Evolutionary conservation across 1,140 invertebrate genomes (phyloP).

Genomic region (Camponotus vicinus): DNA sequence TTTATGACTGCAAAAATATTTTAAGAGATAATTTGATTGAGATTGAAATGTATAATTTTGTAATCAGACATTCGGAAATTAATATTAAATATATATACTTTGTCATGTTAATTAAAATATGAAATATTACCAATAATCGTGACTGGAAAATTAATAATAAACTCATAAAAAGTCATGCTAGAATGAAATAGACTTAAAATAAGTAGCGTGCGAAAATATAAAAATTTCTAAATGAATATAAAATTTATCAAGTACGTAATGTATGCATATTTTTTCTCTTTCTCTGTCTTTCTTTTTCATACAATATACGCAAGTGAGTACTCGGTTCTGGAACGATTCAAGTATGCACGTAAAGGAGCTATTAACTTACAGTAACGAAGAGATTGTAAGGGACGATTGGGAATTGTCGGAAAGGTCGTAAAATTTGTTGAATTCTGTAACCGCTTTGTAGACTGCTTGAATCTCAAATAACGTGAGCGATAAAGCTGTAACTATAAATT

Average conservation of each 20-base stretch:
- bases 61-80: slow-evolving; percentile 8
- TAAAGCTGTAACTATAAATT: slow-evolving; percentile 45
- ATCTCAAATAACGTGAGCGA: slow-evolving; percentile 38
- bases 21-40: not conserved
- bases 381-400: slow-evolving; percentile 28
- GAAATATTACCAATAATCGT: not conserved
- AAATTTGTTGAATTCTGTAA: slow-evolving; percentile 42
- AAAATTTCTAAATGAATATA: not conserved
- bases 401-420: slow-evolving; percentile 15
- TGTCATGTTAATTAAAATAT: not conserved
- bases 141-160: not conserved
- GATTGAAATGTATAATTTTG: not conserved
- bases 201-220: not conserved
- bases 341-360: slow-evolving; percentile 26
- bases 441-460: slow-evolving; percentile 39
- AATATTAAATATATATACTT: slow-evolving; percentile 32
- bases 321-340: not conserved
- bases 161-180: not conserved
- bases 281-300: no score
- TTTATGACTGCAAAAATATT: not conserved
- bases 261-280: not conserved
- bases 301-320: not conserved
- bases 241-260: not conserved
- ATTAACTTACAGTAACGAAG: slow-evolving; percentile 43
- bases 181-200: not conserved